phyloP scores from a whole-genome alignment of 2,888 invertebrate species.

The Drosophila cognata region DNA sequence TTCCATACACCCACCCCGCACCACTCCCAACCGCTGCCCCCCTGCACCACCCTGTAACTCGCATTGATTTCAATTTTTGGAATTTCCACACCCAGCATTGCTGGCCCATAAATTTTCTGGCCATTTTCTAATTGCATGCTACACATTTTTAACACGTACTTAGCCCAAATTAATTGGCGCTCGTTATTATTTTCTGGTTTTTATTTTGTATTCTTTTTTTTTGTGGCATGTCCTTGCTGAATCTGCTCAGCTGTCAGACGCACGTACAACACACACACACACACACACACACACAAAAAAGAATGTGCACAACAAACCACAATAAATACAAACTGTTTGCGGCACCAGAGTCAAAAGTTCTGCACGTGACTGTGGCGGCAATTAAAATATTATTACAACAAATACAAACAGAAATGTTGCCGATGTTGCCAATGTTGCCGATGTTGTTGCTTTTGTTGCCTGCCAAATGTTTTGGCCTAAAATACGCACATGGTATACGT shows the following conservation, averaged over 20 bases:
- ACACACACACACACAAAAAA: constrained; percentile 17
- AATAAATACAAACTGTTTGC: constrained; percentile 77
- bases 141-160: constrained; percentile 74
- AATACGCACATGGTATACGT: constrained; percentile 19
- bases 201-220: constrained; percentile 6
- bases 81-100: constrained; percentile 18
- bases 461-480: constrained; percentile 26
- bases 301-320: constrained; percentile 59
- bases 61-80: constrained; percentile 60
- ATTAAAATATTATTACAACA: constrained; percentile 79
- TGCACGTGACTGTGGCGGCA: constrained; percentile 73
- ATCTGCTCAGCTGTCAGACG: constrained; percentile 65
- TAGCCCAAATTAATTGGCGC: constrained; percentile 77
- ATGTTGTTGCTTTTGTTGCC: neutral
- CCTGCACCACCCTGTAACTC: neutral
- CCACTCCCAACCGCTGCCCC: neutral
- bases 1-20: constrained; percentile 23
- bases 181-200: constrained; percentile 36
- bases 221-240: constrained; percentile 28
- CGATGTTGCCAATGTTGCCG: neutral
- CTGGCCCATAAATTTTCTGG: constrained; percentile 68
- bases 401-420: constrained; percentile 45
- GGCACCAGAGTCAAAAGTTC: constrained; percentile 48
- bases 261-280: constrained; percentile 50
- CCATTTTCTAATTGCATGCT: constrained; percentile 72